phyloP scores from a whole-genome alignment of 2,888 invertebrate genomes.

The Drosophila antonietae region DNA sequence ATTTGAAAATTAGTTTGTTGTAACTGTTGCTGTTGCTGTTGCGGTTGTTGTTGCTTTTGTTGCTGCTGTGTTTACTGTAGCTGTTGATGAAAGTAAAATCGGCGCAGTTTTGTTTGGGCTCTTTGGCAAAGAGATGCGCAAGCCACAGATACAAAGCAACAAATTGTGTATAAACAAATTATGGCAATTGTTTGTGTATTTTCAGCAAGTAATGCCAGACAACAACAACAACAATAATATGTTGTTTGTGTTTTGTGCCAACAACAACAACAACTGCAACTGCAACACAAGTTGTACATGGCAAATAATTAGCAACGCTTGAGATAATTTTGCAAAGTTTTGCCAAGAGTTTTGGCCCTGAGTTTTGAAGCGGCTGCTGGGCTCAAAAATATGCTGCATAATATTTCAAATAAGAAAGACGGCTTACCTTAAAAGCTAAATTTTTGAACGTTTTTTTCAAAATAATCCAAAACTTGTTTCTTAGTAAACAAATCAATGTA shows the following conservation, averaged over 20 bases:
- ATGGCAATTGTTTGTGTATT: slow-evolving; percentile 52
- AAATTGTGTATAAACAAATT: slow-evolving; percentile 56
- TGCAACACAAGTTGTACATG: slow-evolving; percentile 48
- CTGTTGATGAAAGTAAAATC: slow-evolving; percentile 81
- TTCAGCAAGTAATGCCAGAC: slow-evolving; percentile 51
- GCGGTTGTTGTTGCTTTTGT: slow-evolving; percentile 2
- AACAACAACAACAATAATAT: slow-evolving; percentile 22
- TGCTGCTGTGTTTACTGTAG: slow-evolving; percentile 32
- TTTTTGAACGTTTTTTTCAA: not conserved
- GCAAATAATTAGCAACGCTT: slow-evolving; percentile 79
- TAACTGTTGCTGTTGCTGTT: not conserved
- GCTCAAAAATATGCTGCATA: slow-evolving; percentile 4
- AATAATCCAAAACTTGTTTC: slow-evolving; percentile 35
- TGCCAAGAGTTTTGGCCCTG: slow-evolving; percentile 66
- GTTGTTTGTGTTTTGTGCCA: slow-evolving; percentile 17
- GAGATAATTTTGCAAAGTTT: slow-evolving; percentile 68
- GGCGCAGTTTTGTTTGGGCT: slow-evolving; percentile 67
- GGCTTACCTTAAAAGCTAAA: slow-evolving; percentile 33
- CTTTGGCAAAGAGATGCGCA: slow-evolving; percentile 64
- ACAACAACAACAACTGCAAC: slow-evolving; percentile 21
- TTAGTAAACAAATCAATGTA: slow-evolving; percentile 5
- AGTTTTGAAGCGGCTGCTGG: slow-evolving; percentile 20
- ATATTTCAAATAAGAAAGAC: not conserved
- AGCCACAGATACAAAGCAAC: slow-evolving; percentile 29
- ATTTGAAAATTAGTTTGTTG: slow-evolving; percentile 59